Evolutionary conservation across 2,113 vertebrate genomes (phyloP).

Genomic region (Irena cyanogastra): DNA sequence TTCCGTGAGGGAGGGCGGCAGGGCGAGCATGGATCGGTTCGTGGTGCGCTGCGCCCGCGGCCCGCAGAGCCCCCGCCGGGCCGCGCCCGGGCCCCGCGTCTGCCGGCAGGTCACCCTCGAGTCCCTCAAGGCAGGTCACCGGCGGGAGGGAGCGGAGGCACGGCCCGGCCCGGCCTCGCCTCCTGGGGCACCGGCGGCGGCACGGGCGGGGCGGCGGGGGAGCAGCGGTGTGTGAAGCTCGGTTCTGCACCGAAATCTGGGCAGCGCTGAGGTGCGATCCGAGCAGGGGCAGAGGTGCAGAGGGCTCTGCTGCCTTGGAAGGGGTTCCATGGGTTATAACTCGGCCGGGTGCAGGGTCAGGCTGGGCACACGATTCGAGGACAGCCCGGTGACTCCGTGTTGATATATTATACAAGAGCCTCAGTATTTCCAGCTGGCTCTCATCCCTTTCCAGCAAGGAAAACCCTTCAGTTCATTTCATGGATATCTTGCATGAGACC

Average conservation of each 20-base stretch:
- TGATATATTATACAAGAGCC: too few species aligned
- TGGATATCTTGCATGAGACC: rapidly evolving
- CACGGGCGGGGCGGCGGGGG: neutral
- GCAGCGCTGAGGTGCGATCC: neutral
- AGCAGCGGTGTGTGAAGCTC: too few species aligned
- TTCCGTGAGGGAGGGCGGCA: neutral
- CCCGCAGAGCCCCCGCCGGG: constrained; percentile 46
- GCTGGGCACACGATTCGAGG: rapidly evolving
- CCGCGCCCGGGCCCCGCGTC: constrained; percentile 55
- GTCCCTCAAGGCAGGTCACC: constrained; percentile 83
- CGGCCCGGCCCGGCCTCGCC: neutral
- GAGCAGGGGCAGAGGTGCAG: too few species aligned
- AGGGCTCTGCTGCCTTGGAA: too few species aligned
- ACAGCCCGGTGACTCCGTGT: neutral
- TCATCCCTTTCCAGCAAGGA: neutral
- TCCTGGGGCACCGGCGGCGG: neutral
- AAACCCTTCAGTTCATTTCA: neutral
- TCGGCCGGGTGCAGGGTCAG: neutral
- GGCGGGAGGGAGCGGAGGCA: neutral
- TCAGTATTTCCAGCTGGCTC: neutral
- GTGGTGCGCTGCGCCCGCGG: constrained; percentile 74
- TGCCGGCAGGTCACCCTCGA: constrained; percentile 89
- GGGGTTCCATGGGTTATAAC: neutral
- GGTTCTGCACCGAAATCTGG: neutral
- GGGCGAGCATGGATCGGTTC: constrained; percentile 83